Base-by-base conservation (phyloP, 1,140 invertebrate species). In the Pogonomyrmex barbatus region DNA sequence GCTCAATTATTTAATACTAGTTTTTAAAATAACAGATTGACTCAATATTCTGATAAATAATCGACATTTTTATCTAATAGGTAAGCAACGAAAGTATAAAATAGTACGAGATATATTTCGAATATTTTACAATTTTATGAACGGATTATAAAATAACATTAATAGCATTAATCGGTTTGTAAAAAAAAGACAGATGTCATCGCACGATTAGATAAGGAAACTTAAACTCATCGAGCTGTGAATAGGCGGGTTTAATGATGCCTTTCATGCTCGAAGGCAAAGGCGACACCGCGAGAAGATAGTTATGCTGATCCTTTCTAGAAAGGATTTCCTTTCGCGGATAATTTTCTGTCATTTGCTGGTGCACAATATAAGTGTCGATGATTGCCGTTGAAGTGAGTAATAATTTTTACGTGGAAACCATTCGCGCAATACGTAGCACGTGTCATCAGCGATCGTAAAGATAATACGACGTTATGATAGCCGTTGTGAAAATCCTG, bases 291-390 rank as follows among this genome's bases (percentile, higher is more conserved):
- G 24, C 54, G 24, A 54, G 24, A 54, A 60, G 52, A 17, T 9
- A 50, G 73, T 30, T 24, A 39, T 30, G 56, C 45, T n/a, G 62
- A 65, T 52, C 60, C 76, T 79, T 65, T 52, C 30, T 54, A 39
- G 50, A 52, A 70, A 75, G 42, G 52, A 67, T 88, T 86, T 71
- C 30, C 71, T 76, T 52, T 68, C 47, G 52, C 67, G 52, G 77
- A 86, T 83, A 89, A 86, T 89, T 87, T 87, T 86, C 84, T 63
- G 76, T 89, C 68, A 88, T 89, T 88, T 81, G 75, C 68, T 54
- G 39, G 10, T 30, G 71, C 24, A 45, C 54, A 60, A 71, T 71
- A 85, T 65, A 62, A 24, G 8, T 56, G 68, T 30, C 47, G 75
- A 79, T 89, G 83, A 88, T 89, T 76, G 63, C 82, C 33, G 79